Evolutionary conservation across 2,113 vertebrate species (phyloP).

Genomic region (Scatophagus argus): DNA sequence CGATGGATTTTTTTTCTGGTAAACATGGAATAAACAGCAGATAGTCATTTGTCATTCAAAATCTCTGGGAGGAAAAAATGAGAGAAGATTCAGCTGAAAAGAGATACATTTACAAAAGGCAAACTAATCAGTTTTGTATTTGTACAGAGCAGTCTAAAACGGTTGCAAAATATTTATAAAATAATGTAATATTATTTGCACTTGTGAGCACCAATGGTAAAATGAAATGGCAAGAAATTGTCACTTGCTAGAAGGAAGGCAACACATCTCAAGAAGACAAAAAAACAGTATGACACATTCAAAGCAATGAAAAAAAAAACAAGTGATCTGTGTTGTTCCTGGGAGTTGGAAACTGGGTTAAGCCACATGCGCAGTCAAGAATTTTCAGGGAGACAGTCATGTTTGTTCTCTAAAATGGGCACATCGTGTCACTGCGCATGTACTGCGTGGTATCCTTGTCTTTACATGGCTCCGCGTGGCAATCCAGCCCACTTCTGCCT

Average conservation of each 20-base stretch:
- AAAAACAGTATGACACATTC: constrained; percentile 32
- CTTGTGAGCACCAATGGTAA: background rate
- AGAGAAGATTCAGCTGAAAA: background rate
- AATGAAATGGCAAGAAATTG: too few relatives aligned
- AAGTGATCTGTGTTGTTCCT: constrained; percentile 10
- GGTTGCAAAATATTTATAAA: background rate
- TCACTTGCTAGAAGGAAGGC: background rate
- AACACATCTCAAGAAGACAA: background rate
- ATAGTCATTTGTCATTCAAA: background rate
- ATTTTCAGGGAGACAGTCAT: background rate
- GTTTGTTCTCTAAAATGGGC: constrained; percentile 29
- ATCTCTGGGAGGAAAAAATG: background rate
- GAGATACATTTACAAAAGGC: background rate
- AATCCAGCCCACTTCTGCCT: constrained; percentile 19
- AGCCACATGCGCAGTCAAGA: constrained; percentile 32
- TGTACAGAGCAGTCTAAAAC: background rate
- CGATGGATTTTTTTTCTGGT: background rate
- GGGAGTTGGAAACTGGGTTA: constrained; percentile 38
- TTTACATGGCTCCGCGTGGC: constrained; percentile 30
- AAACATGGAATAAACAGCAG: constrained; percentile 1
- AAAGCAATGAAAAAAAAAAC: constrained; percentile 14
- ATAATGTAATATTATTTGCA: background rate
- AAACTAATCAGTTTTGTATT: background rate
- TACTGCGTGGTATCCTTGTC: constrained; percentile 8
- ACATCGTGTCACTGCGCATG: constrained; percentile 31